These are phyloP conservation scores for Luffia ferchaultella DNA, from an alignment of 2,888 invertebrate species.

Conservation along the genomic window DNA sequence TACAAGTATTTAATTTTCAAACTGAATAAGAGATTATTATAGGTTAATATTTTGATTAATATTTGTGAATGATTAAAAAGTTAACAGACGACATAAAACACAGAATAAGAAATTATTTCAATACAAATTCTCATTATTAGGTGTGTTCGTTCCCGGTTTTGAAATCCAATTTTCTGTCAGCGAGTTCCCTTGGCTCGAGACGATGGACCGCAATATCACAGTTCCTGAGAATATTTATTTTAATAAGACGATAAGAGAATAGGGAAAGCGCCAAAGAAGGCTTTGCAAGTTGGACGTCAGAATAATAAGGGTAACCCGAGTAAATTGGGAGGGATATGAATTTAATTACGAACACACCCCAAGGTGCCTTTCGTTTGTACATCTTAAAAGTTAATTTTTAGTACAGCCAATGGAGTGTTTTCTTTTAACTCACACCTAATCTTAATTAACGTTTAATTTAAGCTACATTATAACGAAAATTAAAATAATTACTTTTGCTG, in stretches of 20 bases:
- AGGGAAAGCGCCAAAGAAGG: conserved; percentile 15
- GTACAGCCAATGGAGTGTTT: too few species aligned
- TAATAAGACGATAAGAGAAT: conserved; percentile 34
- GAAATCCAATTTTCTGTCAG: conserved; percentile 22
- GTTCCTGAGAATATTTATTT: conserved; percentile 34
- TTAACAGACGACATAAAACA: neutral
- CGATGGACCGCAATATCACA: conserved; percentile 26
- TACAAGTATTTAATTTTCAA: neutral
- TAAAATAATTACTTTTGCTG: too few species aligned
- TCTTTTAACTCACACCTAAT: too few species aligned
- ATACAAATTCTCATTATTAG: neutral
- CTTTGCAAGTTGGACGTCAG: conserved; percentile 1
- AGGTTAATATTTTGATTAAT: neutral
- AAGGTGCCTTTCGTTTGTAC: too few species aligned
- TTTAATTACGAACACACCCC: neutral
- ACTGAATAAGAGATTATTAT: neutral
- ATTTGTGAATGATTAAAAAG: neutral
- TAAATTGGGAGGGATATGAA: neutral
- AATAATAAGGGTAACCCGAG: neutral
- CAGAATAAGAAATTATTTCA: neutral
- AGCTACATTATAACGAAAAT: too few species aligned
- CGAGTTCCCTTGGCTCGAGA: conserved; percentile 16
- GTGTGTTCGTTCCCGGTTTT: conserved; percentile 8
- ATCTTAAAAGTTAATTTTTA: too few species aligned
- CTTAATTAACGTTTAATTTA: too few species aligned